A percentile compares a stretch with the other conserved stretches of the same genome.
These are phyloP conservation scores for Chelonus formosanus DNA, from an alignment of 2,888 invertebrate species.

Conservation along the genomic window DNA sequence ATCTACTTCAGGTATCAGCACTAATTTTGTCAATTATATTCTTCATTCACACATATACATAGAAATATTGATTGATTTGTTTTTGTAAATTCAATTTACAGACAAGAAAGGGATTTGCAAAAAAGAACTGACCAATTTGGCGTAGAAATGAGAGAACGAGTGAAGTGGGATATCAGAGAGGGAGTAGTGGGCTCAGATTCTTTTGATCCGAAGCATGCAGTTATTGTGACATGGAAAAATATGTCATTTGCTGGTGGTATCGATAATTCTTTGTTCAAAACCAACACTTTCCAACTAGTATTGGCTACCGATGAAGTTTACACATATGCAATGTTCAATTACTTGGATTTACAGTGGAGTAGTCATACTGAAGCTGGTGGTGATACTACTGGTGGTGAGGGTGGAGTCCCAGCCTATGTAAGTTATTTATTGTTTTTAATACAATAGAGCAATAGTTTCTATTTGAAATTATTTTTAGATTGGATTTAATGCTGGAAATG, in stretches of 20 bases:
- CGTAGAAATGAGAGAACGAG: conserved; percentile 83
- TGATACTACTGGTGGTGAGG: conserved; percentile 86
- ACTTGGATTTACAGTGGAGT: conserved; percentile 89
- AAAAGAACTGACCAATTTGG: conserved; percentile 82
- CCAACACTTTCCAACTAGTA: conserved; percentile 95
- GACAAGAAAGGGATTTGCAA: conserved; percentile 76
- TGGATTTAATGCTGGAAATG: conserved; percentile 97
- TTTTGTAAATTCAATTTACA: conserved; percentile 43
- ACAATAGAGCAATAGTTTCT: neutral
- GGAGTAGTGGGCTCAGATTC: conserved; percentile 91
- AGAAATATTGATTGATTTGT: neutral
- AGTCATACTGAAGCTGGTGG: conserved; percentile 91
- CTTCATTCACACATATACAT: neutral
- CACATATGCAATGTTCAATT: conserved; percentile 96
- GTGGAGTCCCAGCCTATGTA: conserved; percentile 87
- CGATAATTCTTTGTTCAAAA: conserved; percentile 81
- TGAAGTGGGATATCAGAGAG: conserved; percentile 88
- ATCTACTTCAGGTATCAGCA: conserved; percentile 77
- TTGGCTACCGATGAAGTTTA: conserved; percentile 92
- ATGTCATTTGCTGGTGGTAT: conserved; percentile 92
- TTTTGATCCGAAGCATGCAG: conserved; percentile 89
- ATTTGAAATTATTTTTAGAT: conserved; percentile 68
- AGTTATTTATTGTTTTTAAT: conserved; percentile 60
- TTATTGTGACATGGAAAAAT: conserved; percentile 96
- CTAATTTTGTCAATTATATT: neutral